Evolutionary conservation across 2,797 vertebrate genomes (phyloP), one percentile per base, ranked within the genome.

Genomic region (Pelobates cultripes): DNA sequence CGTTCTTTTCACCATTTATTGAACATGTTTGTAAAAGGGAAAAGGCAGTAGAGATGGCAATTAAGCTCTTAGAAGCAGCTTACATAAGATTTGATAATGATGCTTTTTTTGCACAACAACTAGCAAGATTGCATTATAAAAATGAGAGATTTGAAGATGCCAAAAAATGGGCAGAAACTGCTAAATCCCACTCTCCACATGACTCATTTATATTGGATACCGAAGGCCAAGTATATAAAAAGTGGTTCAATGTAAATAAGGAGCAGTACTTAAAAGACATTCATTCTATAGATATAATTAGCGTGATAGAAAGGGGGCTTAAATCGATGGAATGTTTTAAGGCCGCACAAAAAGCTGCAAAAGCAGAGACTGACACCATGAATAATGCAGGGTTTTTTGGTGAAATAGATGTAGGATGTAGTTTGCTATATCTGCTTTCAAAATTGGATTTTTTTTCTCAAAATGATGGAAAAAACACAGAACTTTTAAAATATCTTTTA

Each of bases 201-300:
- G 93, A 96, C 87, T 95, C 95, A 0, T 94, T 84, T 43, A 94
- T 96, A 86, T 90, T 96, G 1, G 91, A 96, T 82, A 96, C 95
- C 75, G 94, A 93, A 87, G 95, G 95, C 0, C 95, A 95, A 15
- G 94, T 96, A 9, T 95, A 95, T 73, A 93, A 4, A 74, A 93
- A 84, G 83, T 95, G 94, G 94, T 95, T 96, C 60, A 64, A 66
- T 83, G 90, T 88, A 1, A 92, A 87, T 79, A 73, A 95, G 42
- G 91, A 93, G 3, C 85, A 90, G 79, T 84, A 90, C 79, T 81
- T 12, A 73, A 75, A 84, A 17, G 15, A 73, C 57, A 90, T 63
- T 85, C 1, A 51, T 51, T 3, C 47, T 51, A 10, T 6, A 51
- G 47, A 51, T 51, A 10, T 51, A 6, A 10, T 85, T 47, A 78